Base-by-base conservation (phyloP, 1,140 invertebrate species). In the Trypoxylus dichotomus region DNA sequence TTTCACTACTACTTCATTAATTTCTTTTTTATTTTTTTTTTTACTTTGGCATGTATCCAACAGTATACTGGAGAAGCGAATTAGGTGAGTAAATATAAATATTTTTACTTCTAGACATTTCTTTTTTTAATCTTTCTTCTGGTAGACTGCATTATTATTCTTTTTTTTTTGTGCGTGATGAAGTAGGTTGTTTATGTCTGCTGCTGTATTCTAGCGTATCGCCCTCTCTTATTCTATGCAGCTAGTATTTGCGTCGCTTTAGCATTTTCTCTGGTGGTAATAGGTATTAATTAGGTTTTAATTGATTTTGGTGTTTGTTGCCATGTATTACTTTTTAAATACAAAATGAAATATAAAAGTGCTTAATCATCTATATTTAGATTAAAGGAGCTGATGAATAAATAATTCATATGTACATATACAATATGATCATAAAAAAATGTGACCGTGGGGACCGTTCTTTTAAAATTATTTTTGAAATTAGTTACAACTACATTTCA, bases 51-150 rank as follows among this genome's bases (percentile, higher is more conserved):
- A 74, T 83, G 81, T 80, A 78, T 77, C 25, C 76, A 75, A 78
- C 90, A 93, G 92, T 88, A 93, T 93, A 88, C 87, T 92, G 90
- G 92, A 93, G 88, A 93, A 91, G 88, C 93, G 92, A 89, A 91
- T 92, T 87, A 91, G 92, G 92, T 93, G 90, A 91, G 91, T 90
- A 79, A 74, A 41, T 47, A 42, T 42, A 74, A 74, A 42, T 42
- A 74, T 74, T 47, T 74, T 74, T 42, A 74, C 32, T 74, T 41
- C 21, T 19, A 24, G 19, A 74, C 73, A 47, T 19, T 32, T 47
- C 25, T 42, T 74, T 24, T 37, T 41, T 74, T 72, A 19, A 19
- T 29, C 1, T 72, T 27, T 72, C 21, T 29, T n/a, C 32, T 19
- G 10, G 42, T 42, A 19, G 19, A 47, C n/a, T 74, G 32, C 37